A percentile compares a stretch with the other conserved stretches of the same genome.
These are phyloP conservation scores for Pangasianodon hypophthalmus DNA, from an alignment of 2,113 vertebrate species.

Conservation along the genomic window DNA sequence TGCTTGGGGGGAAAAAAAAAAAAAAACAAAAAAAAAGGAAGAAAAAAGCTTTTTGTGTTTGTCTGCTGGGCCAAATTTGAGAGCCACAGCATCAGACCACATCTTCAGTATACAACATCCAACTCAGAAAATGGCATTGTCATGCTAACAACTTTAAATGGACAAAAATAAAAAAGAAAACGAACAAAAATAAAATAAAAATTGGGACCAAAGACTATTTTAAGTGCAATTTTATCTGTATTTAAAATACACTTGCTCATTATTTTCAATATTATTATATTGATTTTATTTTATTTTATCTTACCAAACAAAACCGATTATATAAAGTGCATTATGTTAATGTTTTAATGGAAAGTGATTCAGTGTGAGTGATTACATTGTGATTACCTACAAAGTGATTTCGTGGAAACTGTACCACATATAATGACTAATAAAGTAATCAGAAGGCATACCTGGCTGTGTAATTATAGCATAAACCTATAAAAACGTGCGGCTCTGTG, in stretches of 20 bases:
- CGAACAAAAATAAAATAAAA: neutral
- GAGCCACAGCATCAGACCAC: neutral
- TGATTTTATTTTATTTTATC: neutral
- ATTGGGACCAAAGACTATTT: neutral
- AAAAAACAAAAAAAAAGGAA: neutral
- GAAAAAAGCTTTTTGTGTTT: neutral
- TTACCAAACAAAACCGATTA: neutral
- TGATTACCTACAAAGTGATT: neutral
- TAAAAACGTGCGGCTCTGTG: neutral
- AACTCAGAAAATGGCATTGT: neutral
- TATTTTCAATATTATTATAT: neutral
- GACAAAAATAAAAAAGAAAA: neutral
- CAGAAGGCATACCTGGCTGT: neutral
- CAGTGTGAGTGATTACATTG: neutral
- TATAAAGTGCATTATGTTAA: neutral
- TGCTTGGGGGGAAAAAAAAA: neutral
- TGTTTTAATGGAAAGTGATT: neutral
- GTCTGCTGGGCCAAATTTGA: neutral
- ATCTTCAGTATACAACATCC: neutral
- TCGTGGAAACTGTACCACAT: neutral
- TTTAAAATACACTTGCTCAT: neutral
- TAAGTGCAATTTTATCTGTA: neutral
- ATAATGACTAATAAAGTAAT: constrained; percentile 33
- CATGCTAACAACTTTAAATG: neutral
- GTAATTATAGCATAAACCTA: constrained; percentile 1